phyloP scores from a whole-genome alignment of 2,113 vertebrate genomes.

The Caracal caracal region DNA sequence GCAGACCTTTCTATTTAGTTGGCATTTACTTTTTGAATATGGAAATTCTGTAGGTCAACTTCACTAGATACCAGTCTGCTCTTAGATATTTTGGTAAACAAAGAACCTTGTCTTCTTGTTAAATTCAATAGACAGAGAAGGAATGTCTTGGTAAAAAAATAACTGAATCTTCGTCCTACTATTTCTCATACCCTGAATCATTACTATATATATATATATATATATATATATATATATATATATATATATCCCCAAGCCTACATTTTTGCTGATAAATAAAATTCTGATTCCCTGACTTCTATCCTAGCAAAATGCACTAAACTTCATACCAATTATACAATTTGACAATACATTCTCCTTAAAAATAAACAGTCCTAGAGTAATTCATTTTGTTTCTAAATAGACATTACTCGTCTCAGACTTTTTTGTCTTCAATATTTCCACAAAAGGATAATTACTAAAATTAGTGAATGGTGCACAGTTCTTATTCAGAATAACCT shows the following conservation, averaged over 20 bases:
- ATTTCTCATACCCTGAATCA: constrained; percentile 14
- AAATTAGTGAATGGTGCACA: constrained; percentile 87
- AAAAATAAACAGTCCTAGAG: constrained; percentile 61
- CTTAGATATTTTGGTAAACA: constrained; percentile 5
- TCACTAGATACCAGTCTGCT: neutral
- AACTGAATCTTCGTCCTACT: neutral
- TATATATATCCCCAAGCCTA: neutral
- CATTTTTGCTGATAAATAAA: constrained; percentile 30
- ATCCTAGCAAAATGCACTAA: neutral
- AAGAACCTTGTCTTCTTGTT: neutral
- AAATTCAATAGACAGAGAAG: constrained; percentile 12
- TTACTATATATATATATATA: constrained; percentile 17
- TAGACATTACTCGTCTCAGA: constrained; percentile 50
- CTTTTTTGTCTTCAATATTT: constrained; percentile 70
- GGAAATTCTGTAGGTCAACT: constrained; percentile 23
- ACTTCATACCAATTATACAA: constrained; percentile 14
- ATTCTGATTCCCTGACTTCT: neutral
- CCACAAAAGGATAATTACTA: constrained; percentile 85
- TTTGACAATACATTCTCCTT: constrained; percentile 30
- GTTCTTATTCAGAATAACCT: constrained; percentile 88
- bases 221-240: constrained; percentile 36
- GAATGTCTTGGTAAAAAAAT: constrained; percentile 27
- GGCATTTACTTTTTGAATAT: constrained; percentile 37
- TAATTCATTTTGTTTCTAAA: constrained; percentile 64
- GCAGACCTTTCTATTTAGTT: neutral